Evolutionary conservation across 2,888 invertebrate genomes (phyloP).

Genomic region (Calephelis perditalis): DNA sequence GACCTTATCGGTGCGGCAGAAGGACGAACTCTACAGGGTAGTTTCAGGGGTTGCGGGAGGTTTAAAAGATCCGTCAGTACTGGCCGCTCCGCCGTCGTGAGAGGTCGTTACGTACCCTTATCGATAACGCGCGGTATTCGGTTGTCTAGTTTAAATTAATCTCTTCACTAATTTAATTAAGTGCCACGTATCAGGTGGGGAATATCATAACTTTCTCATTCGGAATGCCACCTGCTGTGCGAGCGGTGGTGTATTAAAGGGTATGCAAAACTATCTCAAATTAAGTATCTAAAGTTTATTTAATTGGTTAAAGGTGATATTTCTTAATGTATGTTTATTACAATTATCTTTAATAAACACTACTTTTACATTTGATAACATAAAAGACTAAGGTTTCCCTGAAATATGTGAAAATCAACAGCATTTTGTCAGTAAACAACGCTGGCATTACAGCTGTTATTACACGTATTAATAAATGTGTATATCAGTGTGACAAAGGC

Average conservation of each 20-base stretch:
- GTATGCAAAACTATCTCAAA: slow-evolving; percentile 41
- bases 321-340: no score
- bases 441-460: no score
- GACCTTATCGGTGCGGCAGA: slow-evolving; percentile 53
- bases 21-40: slow-evolving; percentile 51
- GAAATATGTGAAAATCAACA: no score
- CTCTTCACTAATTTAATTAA: slow-evolving; percentile 63
- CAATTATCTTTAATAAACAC: no score
- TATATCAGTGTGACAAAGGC: no score
- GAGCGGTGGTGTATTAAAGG: slow-evolving; percentile 43
- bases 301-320: slow-evolving; percentile 1
- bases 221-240: slow-evolving; percentile 44
- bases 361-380: no score
- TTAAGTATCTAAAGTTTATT: slow-evolving; percentile 13
- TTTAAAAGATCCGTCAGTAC: slow-evolving; percentile 53
- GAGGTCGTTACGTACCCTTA: slow-evolving; percentile 46
- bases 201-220: slow-evolving; percentile 43
- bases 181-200: slow-evolving; percentile 56
- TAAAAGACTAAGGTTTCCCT: no score
- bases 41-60: slow-evolving; percentile 50
- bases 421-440: no score
- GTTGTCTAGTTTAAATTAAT: slow-evolving; percentile 29
- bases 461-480: no score
- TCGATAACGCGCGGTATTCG: slow-evolving; percentile 35
- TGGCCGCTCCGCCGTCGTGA: slow-evolving; percentile 60